Evolutionary conservation across 1,140 invertebrate genomes (phyloP).

Genomic region (Colletes gigas): DNA sequence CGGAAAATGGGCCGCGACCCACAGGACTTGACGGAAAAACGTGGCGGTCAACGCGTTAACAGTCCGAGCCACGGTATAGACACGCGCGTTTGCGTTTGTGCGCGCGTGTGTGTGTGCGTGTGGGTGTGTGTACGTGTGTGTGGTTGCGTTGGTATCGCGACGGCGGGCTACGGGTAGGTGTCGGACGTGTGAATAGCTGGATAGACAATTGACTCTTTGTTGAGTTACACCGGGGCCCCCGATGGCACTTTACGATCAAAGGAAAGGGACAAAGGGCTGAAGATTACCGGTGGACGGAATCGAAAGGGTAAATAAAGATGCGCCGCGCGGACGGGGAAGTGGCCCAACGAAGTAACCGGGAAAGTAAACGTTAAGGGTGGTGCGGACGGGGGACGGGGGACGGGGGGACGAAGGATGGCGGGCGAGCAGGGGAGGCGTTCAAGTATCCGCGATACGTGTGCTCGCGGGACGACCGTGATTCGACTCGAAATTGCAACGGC

Average conservation of each 20-base stretch:
- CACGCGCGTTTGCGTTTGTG: no score
- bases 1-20: no score
- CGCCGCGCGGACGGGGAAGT: background rate
- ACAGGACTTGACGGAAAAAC: no score
- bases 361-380: background rate
- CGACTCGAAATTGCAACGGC: no score
- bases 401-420: no score
- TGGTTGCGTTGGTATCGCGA: background rate
- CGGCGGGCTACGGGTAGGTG: background rate
- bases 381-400: background rate
- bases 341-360: background rate
- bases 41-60: background rate
- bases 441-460: no score
- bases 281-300: slow-evolving; percentile 40
- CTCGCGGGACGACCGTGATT: no score
- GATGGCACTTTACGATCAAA: slow-evolving; percentile 47
- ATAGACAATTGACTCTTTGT: slow-evolving; percentile 51
- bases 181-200: slow-evolving; percentile 30
- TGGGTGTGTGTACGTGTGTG: background rate
- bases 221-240: slow-evolving; percentile 21
- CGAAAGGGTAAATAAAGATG: slow-evolving; percentile 37
- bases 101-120: background rate
- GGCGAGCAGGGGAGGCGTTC: no score
- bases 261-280: slow-evolving; percentile 38
- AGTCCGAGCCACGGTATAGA: background rate